These are phyloP conservation scores for Macrobrachium rosenbergii DNA, from an alignment of 1,140 invertebrate genomes.

Conservation along the genomic window DNA sequence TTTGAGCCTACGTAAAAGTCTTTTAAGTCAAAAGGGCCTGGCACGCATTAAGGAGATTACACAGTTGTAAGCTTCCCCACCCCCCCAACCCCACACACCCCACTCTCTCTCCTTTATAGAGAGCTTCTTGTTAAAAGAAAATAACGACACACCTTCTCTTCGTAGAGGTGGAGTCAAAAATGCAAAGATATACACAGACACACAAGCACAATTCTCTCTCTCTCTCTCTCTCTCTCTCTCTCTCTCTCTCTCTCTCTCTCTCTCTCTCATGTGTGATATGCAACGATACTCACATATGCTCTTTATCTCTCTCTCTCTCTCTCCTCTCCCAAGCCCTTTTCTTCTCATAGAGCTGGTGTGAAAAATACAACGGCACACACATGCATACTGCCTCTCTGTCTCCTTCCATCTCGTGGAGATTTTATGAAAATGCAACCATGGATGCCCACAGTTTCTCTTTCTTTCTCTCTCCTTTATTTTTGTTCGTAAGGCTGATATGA, in stretches of 20 bases:
- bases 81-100: no score
- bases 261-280: background rate
- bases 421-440: background rate
- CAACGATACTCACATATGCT: background rate
- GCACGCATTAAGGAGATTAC: no score
- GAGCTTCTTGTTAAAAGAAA: no score
- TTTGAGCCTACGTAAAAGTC: no score
- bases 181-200: background rate
- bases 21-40: no score
- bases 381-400: no score
- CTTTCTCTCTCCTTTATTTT: background rate
- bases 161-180: background rate
- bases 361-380: no score
- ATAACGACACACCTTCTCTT: no score
- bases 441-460: background rate
- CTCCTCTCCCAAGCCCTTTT: background rate
- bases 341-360: background rate
- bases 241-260: conserved; percentile 20
- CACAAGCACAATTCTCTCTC: background rate
- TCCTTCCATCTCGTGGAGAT: no score
- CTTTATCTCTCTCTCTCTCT: background rate
- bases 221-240: conserved; percentile 21
- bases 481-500: no score
- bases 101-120: no score
- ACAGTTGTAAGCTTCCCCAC: no score